These are phyloP conservation scores for Danio tinwini DNA, from an alignment of 2,797 vertebrate species.

Conservation along the genomic window DNA sequence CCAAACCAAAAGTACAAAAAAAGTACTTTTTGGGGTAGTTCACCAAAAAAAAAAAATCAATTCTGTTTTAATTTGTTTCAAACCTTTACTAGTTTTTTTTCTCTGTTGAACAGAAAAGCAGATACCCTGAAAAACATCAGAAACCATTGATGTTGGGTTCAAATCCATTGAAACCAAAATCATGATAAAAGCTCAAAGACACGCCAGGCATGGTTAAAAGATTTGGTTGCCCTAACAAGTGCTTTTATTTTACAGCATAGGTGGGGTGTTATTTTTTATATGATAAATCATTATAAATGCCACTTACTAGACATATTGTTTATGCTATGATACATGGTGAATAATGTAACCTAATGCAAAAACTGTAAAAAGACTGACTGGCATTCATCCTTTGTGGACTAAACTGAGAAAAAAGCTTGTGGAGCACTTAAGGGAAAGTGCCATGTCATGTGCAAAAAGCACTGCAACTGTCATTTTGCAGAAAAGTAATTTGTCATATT, in stretches of 20 bases:
- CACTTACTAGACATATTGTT: neutral
- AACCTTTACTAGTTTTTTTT: no score
- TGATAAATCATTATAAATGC: neutral
- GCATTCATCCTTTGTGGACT: neutral
- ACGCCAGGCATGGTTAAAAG: neutral
- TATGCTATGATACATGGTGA: neutral
- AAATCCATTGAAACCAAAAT: neutral
- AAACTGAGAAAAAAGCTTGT: neutral
- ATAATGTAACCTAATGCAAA: neutral
- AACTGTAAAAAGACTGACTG: neutral
- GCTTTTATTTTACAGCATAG: neutral
- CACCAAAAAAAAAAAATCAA: no score
- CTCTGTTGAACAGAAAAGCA: no score
- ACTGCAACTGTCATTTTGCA: neutral
- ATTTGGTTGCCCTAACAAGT: neutral
- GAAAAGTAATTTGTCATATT: neutral
- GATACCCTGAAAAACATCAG: no score
- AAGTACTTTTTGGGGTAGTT: no score
- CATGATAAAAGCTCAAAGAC: neutral
- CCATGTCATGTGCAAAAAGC: neutral
- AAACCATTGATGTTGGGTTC: no score
- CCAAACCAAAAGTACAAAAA: no score
- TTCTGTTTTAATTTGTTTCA: no score
- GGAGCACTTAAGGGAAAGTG: neutral
- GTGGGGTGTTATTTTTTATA: neutral